Evolutionary conservation across 2,797 vertebrate species (phyloP), one percentile per base, ranked within the genome.

Genomic region (Acanthurus leucopareius): DNA sequence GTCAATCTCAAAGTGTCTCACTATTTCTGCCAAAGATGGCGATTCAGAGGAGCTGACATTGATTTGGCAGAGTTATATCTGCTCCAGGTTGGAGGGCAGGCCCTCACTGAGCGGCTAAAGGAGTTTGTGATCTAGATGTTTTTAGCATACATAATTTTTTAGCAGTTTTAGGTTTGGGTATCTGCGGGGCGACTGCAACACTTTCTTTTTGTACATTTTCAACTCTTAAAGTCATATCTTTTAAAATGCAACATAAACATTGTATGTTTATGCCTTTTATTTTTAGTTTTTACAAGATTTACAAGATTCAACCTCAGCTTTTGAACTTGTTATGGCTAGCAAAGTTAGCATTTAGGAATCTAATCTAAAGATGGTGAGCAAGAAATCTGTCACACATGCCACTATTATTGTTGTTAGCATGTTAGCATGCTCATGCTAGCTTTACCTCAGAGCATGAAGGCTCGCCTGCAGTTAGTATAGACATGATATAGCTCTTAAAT

Each of bases 1-100:
- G 66, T 85, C 52, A 22, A 60, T 80, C 53, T 58, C 5, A 20
- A 83, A 32, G 65, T 72, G 58, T 48, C 60, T 64, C 35, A 32
- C 42, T 10, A 66, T 54, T 69, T 83, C 49, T 71, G 48, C 47
- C 63, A 58, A 64, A 61, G 32, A 66, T 11, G 10, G 5, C 2
- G 38, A 61, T 45, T 51, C 20, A 67, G 16, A 48, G 28, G 10
- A 56, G 6, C 32, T 40, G 42, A 15, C 9, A 1, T 7, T 40
- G 4, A 56, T 65, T 25, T 49, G 14, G 7, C 17, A 44, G 32
- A 51, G n/a, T 51, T 7, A 38, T 2, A 16, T 53, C 32, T 35
- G 32, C 32, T 35, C 7, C 32, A 35, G 32, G 32, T 35, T 35
- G 32, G 32, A 35, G 32, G 32, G 32, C 32, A 35, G 32, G 28